Conservation (phyloP, 2,888 invertebrate genomes). For the Synanthedon formicaeformis region DNA sequence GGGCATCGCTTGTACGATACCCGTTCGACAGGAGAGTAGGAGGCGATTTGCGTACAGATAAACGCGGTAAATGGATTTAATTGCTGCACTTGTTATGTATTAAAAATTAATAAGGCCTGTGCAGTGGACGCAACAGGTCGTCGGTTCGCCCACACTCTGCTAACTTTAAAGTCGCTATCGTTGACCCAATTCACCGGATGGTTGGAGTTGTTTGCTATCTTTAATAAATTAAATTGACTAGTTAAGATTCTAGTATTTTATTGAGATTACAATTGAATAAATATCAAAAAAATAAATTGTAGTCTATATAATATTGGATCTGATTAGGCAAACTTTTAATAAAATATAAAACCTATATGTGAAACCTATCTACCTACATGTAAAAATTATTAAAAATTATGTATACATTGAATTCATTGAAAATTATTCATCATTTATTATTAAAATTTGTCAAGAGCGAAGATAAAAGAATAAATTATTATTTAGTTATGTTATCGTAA, state of each 20-base stretch:
- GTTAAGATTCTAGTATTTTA: too few species aligned
- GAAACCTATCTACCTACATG: too few species aligned
- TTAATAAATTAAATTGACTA: not conserved
- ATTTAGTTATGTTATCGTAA: too few species aligned
- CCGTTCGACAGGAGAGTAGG: not conserved
- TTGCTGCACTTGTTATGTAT: constrained; percentile 1
- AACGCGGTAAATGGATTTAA: constrained; percentile 1
- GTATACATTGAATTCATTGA: too few species aligned
- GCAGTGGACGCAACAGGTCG: constrained; percentile 14
- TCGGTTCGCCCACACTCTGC: constrained; percentile 16
- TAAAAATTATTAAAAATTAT: too few species aligned
- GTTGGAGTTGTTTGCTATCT: constrained; percentile 16
- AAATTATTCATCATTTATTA: too few species aligned
- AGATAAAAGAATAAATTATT: too few species aligned
- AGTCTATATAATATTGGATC: too few species aligned
- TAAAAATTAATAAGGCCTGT: constrained; percentile 10
- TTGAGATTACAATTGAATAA: not conserved
- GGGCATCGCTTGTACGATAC: constrained; percentile 16
- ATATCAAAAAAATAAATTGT: too few species aligned
- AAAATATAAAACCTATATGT: too few species aligned
- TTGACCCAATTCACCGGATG: constrained; percentile 21
- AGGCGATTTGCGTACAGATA: not conserved
- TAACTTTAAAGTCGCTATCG: not conserved
- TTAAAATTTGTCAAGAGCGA: too few species aligned
- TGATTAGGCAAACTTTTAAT: too few species aligned